Conservation (phyloP, 2,797 vertebrate species). For the Heliangelus exortis region DNA sequence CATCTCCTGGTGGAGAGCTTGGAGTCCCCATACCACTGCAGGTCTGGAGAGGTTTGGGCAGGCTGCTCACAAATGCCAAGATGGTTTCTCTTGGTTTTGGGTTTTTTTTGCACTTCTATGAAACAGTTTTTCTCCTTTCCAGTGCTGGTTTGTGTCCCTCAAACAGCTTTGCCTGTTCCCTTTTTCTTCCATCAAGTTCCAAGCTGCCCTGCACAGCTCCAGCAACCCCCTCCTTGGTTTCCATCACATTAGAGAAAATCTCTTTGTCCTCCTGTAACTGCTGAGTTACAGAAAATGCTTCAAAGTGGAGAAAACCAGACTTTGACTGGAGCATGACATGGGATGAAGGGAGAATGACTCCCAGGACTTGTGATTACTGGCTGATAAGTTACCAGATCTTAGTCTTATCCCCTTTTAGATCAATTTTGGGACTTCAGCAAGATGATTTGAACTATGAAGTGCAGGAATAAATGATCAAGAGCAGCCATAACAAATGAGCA, state of each 20-base stretch:
- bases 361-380: not conserved
- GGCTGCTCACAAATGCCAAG: not conserved
- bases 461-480: not conserved
- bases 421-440: not conserved
- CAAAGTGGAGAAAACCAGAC: not conserved
- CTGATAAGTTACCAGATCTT: not conserved
- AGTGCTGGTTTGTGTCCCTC: not conserved
- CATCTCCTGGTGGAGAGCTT: not conserved
- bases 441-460: not conserved
- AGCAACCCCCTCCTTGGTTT: not conserved
- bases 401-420: not conserved
- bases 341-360: not conserved
- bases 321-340: not conserved
- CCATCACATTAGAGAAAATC: not conserved
- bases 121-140: not conserved
- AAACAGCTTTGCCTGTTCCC: not conserved
- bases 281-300: fast-evolving
- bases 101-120: not conserved
- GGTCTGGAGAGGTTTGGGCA: not conserved
- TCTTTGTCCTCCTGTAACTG: not conserved
- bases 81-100: not conserved
- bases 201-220: not conserved
- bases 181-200: not conserved
- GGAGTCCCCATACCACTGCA: too few species aligned
- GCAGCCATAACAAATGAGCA: not conserved